Percentiles rank a stretch among this genome's conserved stretches.
These are phyloP conservation scores for Eupithecia dodoneata DNA, from an alignment of 2,888 invertebrate species.

Conservation along the genomic window DNA sequence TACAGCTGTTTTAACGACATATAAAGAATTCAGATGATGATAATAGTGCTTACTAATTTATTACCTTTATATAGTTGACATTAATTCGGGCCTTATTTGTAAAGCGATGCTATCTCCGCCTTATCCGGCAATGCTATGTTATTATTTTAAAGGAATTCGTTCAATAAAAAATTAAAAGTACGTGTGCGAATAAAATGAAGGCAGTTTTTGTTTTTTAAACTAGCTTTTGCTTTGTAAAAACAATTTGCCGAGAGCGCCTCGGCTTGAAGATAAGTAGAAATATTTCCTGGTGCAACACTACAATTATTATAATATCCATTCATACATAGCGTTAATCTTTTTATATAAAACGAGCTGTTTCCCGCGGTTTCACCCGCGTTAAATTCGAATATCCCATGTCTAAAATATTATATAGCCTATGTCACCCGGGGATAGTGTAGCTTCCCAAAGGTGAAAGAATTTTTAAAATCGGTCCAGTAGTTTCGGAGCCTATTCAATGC, in stretches of 20 bases:
- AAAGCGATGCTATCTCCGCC: slow-evolving; percentile 25
- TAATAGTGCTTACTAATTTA: slow-evolving; percentile 18
- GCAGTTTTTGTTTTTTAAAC: slow-evolving; percentile 27
- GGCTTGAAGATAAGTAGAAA: slow-evolving; percentile 6
- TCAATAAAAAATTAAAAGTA: slow-evolving; percentile 23
- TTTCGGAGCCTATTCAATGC: too few relatives aligned
- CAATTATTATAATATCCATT: slow-evolving; percentile 5
- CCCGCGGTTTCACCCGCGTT: neutral
- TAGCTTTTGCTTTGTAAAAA: slow-evolving; percentile 20
- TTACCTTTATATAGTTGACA: slow-evolving; percentile 22
- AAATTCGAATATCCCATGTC: too few relatives aligned
- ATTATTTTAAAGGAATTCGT: slow-evolving; percentile 30
- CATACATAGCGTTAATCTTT: neutral
- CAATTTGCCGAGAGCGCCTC: slow-evolving; percentile 3
- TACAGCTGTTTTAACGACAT: slow-evolving; percentile 15
- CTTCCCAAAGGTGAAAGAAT: too few relatives aligned
- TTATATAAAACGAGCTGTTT: neutral
- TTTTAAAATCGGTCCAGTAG: too few relatives aligned
- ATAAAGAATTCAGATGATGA: slow-evolving; percentile 21
- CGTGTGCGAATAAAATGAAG: slow-evolving; percentile 23
- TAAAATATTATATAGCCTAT: too few relatives aligned
- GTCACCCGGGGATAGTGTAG: too few relatives aligned
- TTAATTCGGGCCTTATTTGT: slow-evolving; percentile 25
- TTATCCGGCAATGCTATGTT: slow-evolving; percentile 25
- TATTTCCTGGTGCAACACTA: slow-evolving; percentile 19